Base-by-base conservation (phyloP, 2,888 invertebrate species). In the Craniophora ligustri region DNA sequence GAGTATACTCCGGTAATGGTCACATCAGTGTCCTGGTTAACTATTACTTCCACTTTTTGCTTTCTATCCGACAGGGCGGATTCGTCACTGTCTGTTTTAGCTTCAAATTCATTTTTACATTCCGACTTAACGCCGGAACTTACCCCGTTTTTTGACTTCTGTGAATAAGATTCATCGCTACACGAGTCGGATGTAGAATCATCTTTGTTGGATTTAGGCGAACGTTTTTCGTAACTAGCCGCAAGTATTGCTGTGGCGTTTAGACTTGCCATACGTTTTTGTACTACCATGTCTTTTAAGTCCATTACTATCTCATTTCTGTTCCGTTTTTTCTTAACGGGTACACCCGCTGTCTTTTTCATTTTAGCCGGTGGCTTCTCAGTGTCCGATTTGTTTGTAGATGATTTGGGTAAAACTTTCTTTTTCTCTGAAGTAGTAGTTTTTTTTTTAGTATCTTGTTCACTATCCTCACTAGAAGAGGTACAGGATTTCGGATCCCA, bases 171-270 rank as follows among this genome's bases (percentile, higher is more conserved):
- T 71, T 94, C 93, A 58, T 94, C 92, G 68, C 94, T 94, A 63
- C 94, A 91, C 36, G 94, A 91, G 82, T 94, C 92, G n/a, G 94
- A 95, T 31, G 94, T 94, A 39, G 95, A 94, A 48, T 94, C 94
- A 48, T 94, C 94, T 70, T 94, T 94, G 56, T 87, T 94, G 30
- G 94, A 94, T 74, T 94, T 94, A 0, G 94, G 94, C 28, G 94
- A 94, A 42, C 94, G 93, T 79, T 96, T 97, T 84, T 97, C 97
- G 78, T 98, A 98, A 67, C 97, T 97, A 14, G 98, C 98, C 0
- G 98, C 97, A 67, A 98, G 94, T 76, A 98, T 98, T 14, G 98
- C 98, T 26, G 97, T 96, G 10, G 98, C 98, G 85, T 98, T 98
- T 21, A 98, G 91, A 82, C 97, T 97, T 14, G 98, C 98, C 98